Base-by-base conservation (phyloP, 2,113 vertebrate species). In the Pavo muticus region DNA sequence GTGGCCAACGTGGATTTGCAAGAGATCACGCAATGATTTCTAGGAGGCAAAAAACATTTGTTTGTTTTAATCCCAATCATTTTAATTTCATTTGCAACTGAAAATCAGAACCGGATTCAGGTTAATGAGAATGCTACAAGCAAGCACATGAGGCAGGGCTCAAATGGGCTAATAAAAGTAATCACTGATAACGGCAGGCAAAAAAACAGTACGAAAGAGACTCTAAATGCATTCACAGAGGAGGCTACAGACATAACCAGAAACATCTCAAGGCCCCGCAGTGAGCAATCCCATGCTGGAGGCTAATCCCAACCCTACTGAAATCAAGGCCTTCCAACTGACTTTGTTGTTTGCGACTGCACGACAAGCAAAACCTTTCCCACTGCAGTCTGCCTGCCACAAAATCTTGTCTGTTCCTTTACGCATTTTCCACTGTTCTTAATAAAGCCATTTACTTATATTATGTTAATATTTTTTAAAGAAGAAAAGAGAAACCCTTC, bases 361-460 rank as follows among this genome's bases (percentile, higher is more conserved):
- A 96, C 4, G 8, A 91, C 74, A 95, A 94, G 92, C 67, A 90
- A 81, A 84, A 73, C 23, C 78, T 91, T 95, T 84, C 93, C 90
- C 79, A 76, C 56, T 93, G 82, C 83, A 93, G 44, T 75, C 76
- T 81, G 87, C 77, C 90, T 90, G 73, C 75, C 87, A 90, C 84
- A 94, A 90, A 90, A 96, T 84, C 88, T 91, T 87, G 78, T 88
- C 87, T 88, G 71, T 61, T 96, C 76, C 93, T 93, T 82, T 93
- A 44, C 61, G 65, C 57, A 48, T 94, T 96, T 96, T 94, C 96
- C 91, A 88, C 88, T 94, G 88, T 92, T 97, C 87, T 79, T 96
- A 97, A 97, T 96, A 95, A 97, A 97, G 87, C 44, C 9, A 90
- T 97, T 97, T 97, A 95, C 92, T 95, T 92, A 91, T 74, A 90